phyloP scores from a whole-genome alignment of 2,888 invertebrate genomes.

The Chrysomela aeneicollis region DNA sequence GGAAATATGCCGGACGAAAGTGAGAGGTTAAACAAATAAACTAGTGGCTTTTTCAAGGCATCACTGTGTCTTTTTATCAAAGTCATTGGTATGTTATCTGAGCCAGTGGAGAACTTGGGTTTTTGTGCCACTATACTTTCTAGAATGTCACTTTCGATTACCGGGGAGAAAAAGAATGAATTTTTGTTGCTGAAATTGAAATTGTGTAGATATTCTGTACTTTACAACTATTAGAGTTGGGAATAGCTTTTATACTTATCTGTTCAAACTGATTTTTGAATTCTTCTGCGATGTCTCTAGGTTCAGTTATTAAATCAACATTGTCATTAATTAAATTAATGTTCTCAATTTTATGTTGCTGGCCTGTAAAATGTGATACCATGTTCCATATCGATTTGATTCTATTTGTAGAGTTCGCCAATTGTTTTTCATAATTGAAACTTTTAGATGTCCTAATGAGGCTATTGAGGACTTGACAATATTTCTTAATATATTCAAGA shows the following conservation, averaged over 20 bases:
- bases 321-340: background rate
- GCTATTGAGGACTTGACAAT: background rate
- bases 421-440: background rate
- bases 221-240: background rate
- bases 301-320: background rate
- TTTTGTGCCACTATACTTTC: background rate
- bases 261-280: background rate
- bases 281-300: background rate
- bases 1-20: too few species aligned
- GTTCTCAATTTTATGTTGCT: constrained; percentile 10
- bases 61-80: background rate
- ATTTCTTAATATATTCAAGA: too few species aligned
- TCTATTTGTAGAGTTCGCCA: background rate
- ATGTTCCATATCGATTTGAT: background rate
- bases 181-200: background rate
- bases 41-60: background rate
- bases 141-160: background rate
- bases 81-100: background rate
- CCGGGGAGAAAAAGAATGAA: background rate
- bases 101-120: background rate
- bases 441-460: constrained; percentile 1
- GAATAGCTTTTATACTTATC: background rate
- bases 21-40: background rate
- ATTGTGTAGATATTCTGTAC: background rate
- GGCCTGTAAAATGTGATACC: constrained; percentile 3